These are phyloP conservation scores for Tricholauxania praeusta DNA, from an alignment of 2,888 invertebrate species.

Conservation along the genomic window DNA sequence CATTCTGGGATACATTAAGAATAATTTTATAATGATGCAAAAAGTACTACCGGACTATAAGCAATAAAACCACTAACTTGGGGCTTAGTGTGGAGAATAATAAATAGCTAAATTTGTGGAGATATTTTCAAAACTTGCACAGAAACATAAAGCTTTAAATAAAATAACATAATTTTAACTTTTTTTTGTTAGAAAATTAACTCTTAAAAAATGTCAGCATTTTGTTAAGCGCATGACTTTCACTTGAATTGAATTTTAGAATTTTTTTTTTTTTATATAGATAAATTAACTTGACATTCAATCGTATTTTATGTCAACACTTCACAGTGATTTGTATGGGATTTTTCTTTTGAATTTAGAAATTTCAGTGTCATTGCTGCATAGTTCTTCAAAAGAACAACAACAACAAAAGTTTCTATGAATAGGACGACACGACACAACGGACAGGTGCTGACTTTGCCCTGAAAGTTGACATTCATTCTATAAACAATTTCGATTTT, in stretches of 20 bases:
- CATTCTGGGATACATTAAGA: too few relatives aligned
- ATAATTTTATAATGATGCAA: too few relatives aligned
- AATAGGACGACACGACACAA: background rate
- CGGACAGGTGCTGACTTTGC: slow-evolving; percentile 30
- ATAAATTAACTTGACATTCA: slow-evolving; percentile 35
- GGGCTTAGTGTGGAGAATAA: too few relatives aligned
- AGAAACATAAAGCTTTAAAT: too few relatives aligned
- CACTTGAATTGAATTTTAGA: background rate
- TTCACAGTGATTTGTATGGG: background rate
- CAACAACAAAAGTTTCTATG: background rate
- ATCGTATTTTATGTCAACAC: slow-evolving; percentile 33
- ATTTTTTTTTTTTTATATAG: slow-evolving; percentile 4
- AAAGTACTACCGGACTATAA: too few relatives aligned
- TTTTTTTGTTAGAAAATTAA: too few relatives aligned
- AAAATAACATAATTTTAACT: background rate
- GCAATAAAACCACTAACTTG: too few relatives aligned
- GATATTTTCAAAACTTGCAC: too few relatives aligned
- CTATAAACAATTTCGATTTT: slow-evolving; percentile 3
- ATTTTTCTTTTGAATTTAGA: background rate
- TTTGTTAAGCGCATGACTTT: slow-evolving; percentile 5
- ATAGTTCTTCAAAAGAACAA: background rate
- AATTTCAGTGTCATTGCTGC: slow-evolving; percentile 15
- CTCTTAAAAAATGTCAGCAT: too few relatives aligned
- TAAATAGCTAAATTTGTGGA: too few relatives aligned
- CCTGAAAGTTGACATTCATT: slow-evolving; percentile 29